phyloP scores from a whole-genome alignment of 2,888 invertebrate genomes.

The Dorcus parallelipipedus region DNA sequence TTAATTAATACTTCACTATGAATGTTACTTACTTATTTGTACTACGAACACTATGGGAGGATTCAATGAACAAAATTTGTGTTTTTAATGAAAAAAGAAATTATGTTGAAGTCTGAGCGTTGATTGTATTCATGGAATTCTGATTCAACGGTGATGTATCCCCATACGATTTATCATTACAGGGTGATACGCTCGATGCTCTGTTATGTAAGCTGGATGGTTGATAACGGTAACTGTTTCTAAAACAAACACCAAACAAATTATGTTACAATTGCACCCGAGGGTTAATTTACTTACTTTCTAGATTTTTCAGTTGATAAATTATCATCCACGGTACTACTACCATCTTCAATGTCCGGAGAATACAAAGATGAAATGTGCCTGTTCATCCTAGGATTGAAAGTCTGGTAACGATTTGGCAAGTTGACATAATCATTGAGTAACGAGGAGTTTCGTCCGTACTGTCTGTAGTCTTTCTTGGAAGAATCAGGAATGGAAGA shows the following conservation, averaged over 20 bases:
- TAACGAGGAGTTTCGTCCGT: constrained; percentile 39
- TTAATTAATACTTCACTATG: too few relatives aligned
- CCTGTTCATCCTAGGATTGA: constrained; percentile 39
- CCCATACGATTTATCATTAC: constrained; percentile 11
- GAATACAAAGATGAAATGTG: constrained; percentile 39
- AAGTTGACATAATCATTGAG: constrained; percentile 45
- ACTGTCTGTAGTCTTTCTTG: constrained; percentile 32
- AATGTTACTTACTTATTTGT: too few relatives aligned
- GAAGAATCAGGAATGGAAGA: constrained; percentile 31
- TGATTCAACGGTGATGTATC: constrained; percentile 9
- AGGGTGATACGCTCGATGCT: constrained; percentile 17
- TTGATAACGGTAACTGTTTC: constrained; percentile 20
- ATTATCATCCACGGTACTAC: constrained; percentile 40
- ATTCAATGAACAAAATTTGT: too few relatives aligned
- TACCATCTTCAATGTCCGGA: constrained; percentile 37
- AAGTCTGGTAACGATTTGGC: constrained; percentile 45
- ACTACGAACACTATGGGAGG: too few relatives aligned
- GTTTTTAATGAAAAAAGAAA: background rate
- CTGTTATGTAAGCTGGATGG: constrained; percentile 18
- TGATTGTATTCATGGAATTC: constrained; percentile 6
- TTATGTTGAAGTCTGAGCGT: constrained; percentile 11
- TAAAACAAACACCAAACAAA: background rate
- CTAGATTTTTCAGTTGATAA: constrained; percentile 42
- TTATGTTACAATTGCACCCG: background rate
- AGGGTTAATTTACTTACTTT: constrained; percentile 37